A percentile compares a stretch with the other conserved stretches of the same genome.
Evolutionary conservation across 2,888 invertebrate genomes (phyloP).

Genomic region (Notodonta dromedarius): DNA sequence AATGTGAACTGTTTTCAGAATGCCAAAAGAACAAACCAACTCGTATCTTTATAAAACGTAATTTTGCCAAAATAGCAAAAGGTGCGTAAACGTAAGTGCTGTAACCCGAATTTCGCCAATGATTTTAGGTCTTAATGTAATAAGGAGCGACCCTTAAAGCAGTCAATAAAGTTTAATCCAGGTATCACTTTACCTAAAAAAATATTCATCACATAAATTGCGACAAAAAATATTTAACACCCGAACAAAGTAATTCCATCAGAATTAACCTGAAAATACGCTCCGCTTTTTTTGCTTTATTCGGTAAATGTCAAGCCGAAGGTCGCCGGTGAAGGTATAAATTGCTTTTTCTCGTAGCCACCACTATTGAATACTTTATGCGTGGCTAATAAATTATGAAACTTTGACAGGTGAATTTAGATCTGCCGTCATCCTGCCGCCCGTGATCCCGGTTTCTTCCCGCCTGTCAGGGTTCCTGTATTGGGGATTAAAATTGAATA

Average conservation of each 20-base stretch:
- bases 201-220: too few relatives aligned
- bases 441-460: conserved; percentile 28
- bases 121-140: too few relatives aligned
- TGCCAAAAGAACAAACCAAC: too few relatives aligned
- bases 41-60: too few relatives aligned
- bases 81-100: too few relatives aligned
- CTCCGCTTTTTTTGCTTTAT: background rate
- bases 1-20: too few relatives aligned
- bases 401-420: conserved; percentile 33
- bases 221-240: too few relatives aligned
- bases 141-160: too few relatives aligned
- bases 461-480: conserved; percentile 30
- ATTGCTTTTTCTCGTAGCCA: conserved; percentile 14
- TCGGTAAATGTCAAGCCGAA: conserved; percentile 4
- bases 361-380: conserved; percentile 17
- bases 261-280: conserved; percentile 11
- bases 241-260: conserved; percentile 15
- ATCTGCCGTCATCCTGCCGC: conserved; percentile 27
- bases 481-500: conserved; percentile 42
- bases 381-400: conserved; percentile 37
- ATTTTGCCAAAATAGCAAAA: too few relatives aligned
- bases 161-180: too few relatives aligned
- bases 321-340: conserved; percentile 9
- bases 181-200: too few relatives aligned
- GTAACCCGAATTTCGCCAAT: too few relatives aligned